These are phyloP conservation scores for Wasmannia auropunctata DNA, from an alignment of 1,140 invertebrate genomes.

Conservation along the genomic window DNA sequence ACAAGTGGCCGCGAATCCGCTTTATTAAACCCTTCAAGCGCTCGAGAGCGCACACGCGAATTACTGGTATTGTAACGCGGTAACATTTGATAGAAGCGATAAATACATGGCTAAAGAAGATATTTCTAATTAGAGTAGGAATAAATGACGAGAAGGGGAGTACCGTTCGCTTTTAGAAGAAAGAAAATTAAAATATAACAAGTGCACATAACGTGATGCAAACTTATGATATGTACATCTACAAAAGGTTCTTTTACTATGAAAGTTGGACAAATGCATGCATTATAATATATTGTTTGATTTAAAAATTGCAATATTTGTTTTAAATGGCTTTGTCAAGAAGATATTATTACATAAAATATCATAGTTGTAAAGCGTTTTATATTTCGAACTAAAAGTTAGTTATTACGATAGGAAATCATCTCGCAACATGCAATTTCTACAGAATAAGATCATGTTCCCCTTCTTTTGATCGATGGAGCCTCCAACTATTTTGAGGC, in stretches of 20 bases:
- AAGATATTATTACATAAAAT: background rate
- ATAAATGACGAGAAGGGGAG: background rate
- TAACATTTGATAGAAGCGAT: constrained; percentile 19
- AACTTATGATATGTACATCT: background rate
- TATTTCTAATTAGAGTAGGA: constrained; percentile 4
- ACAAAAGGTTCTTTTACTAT: background rate
- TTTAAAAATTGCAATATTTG: background rate
- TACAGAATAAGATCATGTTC: background rate
- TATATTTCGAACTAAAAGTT: background rate
- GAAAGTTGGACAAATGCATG: background rate
- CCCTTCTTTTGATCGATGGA: background rate
- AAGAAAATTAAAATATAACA: background rate
- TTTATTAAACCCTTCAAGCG: constrained; percentile 46
- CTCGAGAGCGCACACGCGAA: background rate
- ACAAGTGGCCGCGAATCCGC: constrained; percentile 45
- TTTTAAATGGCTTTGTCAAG: background rate
- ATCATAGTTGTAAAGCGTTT: background rate
- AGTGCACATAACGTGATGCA: background rate
- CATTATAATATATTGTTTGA: background rate
- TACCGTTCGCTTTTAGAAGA: background rate
- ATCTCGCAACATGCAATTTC: background rate
- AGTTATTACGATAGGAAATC: background rate
- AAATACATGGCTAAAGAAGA: background rate
- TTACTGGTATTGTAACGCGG: constrained; percentile 11
- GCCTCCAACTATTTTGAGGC: background rate